A percentile compares a stretch with the other conserved stretches of the same genome.
These are phyloP conservation scores for Bovichtus diacanthus DNA, from an alignment of 2,797 vertebrate species.

Conservation along the genomic window DNA sequence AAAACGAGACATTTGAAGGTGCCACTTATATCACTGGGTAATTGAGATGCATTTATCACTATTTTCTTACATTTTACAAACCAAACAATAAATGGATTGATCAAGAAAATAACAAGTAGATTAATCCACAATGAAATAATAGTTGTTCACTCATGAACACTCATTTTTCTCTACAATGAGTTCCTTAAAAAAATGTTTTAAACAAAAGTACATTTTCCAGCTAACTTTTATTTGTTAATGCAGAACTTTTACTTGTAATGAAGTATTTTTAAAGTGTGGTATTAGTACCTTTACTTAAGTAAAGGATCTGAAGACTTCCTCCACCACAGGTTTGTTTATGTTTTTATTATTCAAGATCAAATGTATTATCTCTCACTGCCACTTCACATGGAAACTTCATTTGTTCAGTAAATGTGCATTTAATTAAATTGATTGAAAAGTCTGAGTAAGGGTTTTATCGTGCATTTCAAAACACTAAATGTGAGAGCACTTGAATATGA, in stretches of 20 bases:
- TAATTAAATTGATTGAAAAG: constrained; percentile 32
- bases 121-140: not conserved
- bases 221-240: not conserved
- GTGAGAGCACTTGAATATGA: constrained; percentile 1
- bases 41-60: not conserved
- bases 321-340: not conserved
- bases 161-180: not conserved
- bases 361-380: not conserved
- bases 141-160: too few species aligned
- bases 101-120: not conserved
- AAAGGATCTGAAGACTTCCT: not conserved
- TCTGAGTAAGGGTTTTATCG: not conserved
- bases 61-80: not conserved
- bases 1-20: not conserved
- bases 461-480: constrained; percentile 1
- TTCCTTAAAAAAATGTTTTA: not conserved
- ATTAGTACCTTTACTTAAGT: not conserved
- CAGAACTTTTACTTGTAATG: not conserved
- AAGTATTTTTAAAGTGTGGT: not conserved
- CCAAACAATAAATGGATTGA: not conserved
- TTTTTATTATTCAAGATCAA: not conserved
- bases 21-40: not conserved
- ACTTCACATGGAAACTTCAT: constrained; percentile 11
- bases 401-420: constrained; percentile 32
- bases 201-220: not conserved